Evolutionary conservation across 2,797 vertebrate species (phyloP).

Genomic region (Loris lydekkerianus): DNA sequence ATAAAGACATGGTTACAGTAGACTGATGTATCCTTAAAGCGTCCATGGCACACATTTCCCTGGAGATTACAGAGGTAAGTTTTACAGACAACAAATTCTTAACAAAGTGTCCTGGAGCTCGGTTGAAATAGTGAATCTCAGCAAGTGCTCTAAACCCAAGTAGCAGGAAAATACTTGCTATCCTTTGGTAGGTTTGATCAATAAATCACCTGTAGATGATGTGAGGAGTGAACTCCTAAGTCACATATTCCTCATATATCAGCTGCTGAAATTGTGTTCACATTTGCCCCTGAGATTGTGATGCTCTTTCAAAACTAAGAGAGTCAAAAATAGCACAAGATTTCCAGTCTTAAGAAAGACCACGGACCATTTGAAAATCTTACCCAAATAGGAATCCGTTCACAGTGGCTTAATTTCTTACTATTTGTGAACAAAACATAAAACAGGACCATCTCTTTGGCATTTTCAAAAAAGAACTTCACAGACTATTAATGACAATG

Average conservation of each 20-base stretch:
- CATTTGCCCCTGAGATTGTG: not conserved
- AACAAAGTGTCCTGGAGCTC: not conserved
- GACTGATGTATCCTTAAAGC: not conserved
- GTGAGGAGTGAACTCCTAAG: not conserved
- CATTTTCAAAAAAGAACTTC: constrained; percentile 46
- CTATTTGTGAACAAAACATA: constrained; percentile 49
- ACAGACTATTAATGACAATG: constrained; percentile 12
- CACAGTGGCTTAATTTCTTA: constrained; percentile 44
- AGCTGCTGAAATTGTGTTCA: not conserved
- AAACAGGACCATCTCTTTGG: not conserved
- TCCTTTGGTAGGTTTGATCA: not conserved
- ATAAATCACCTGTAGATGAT: not conserved
- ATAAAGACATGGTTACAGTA: constrained; percentile 13
- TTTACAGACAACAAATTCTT: not conserved
- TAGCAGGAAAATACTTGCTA: not conserved
- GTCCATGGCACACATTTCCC: not conserved
- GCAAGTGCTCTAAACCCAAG: not conserved
- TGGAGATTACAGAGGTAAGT: not conserved
- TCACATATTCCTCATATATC: not conserved
- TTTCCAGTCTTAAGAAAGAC: not conserved
- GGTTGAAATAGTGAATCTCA: not conserved
- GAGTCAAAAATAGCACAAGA: not conserved
- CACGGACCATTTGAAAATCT: constrained; percentile 33
- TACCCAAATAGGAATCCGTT: constrained; percentile 14
- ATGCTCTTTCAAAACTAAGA: not conserved